phyloP scores from a whole-genome alignment of 1,140 invertebrate species.

The Procambarus clarkii region DNA sequence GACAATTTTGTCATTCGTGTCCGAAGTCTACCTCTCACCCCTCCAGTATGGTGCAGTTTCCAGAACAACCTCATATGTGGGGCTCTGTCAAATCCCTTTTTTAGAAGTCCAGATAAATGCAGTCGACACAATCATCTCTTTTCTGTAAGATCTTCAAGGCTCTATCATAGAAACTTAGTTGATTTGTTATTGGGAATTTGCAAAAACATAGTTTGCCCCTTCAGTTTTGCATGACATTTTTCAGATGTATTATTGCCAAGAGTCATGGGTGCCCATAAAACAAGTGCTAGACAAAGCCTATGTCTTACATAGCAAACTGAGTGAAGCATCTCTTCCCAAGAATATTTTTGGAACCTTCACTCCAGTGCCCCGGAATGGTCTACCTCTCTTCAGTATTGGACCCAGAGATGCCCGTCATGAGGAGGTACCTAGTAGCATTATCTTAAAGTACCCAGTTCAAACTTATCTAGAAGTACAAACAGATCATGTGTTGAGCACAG shows the following conservation, averaged over 20 bases:
- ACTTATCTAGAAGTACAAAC: neutral
- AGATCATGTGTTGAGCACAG: neutral
- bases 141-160: too few species aligned
- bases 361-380: slow-evolving; percentile 32
- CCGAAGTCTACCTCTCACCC: too few species aligned
- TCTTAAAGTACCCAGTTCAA: neutral
- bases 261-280: slow-evolving; percentile 36
- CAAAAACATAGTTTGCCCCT: too few species aligned
- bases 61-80: too few species aligned
- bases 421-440: neutral
- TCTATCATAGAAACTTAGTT: too few species aligned
- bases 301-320: neutral
- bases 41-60: too few species aligned
- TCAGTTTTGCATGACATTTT: too few species aligned
- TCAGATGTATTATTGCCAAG: slow-evolving; percentile 40
- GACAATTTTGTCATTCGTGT: too few species aligned
- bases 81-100: too few species aligned
- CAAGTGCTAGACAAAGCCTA: slow-evolving; percentile 29
- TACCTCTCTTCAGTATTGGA: slow-evolving; percentile 42
- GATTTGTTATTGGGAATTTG: too few species aligned
- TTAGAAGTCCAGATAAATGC: too few species aligned
- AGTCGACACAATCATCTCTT: too few species aligned
- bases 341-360: slow-evolving; percentile 20
- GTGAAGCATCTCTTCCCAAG: neutral
- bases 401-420: slow-evolving; percentile 32